A percentile compares a stretch with the other conserved stretches of the same genome.
Evolutionary conservation across 2,797 vertebrate genomes (phyloP).

Genomic region (Danio aesculapii): DNA sequence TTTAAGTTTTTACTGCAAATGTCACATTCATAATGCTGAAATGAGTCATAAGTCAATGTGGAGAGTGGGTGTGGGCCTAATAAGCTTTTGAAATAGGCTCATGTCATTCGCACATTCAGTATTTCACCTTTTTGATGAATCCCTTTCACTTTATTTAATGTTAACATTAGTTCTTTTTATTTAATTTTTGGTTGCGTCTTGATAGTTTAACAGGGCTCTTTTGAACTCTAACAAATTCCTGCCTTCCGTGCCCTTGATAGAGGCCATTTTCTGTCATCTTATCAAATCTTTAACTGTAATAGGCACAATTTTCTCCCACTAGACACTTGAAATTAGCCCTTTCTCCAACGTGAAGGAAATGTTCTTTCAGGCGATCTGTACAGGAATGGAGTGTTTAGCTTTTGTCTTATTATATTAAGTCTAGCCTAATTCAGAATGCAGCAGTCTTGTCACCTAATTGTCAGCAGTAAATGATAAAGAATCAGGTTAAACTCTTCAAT

Average conservation of each 20-base stretch:
- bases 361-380: constrained; percentile 16
- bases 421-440: constrained; percentile 37
- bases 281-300: constrained; percentile 14
- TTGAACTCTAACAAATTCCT: constrained; percentile 13
- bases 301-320: constrained; percentile 14
- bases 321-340: constrained; percentile 21
- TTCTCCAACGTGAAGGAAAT: constrained; percentile 23
- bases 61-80: not conserved
- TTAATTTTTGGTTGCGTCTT: not conserved
- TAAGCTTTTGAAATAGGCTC: not conserved
- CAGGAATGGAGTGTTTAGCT: constrained; percentile 24
- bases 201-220: constrained; percentile 12
- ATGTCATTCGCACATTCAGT: constrained; percentile 2
- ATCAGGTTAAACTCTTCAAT: constrained; percentile 52
- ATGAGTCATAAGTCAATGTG: too few species aligned
- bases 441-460: constrained; percentile 43
- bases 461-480: constrained; percentile 45
- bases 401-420: constrained; percentile 36
- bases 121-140: not conserved
- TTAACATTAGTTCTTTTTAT: not conserved
- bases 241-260: constrained; percentile 14
- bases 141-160: not conserved
- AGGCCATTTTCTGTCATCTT: constrained; percentile 1
- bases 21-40: too few species aligned
- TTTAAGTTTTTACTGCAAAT: too few species aligned